A percentile compares a stretch with the other conserved stretches of the same genome.
phyloP scores from a whole-genome alignment of 1,140 invertebrate species.

The Saccostrea echinata region DNA sequence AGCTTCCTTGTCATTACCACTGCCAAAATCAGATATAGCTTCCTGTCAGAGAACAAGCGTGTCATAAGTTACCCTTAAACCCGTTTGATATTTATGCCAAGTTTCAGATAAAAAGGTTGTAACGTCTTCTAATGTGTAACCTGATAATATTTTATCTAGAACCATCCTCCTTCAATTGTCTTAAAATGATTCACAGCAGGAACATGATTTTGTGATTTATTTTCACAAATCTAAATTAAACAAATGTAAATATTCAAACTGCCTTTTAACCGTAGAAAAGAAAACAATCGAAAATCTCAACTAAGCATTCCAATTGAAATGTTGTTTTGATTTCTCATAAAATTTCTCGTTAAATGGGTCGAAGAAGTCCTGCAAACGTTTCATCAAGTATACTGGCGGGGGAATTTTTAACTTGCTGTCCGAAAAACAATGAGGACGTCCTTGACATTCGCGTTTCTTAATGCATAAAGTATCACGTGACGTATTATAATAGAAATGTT shows the following conservation, averaged over 20 bases:
- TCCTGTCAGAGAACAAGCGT: too few species aligned
- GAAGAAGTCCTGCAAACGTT: neutral
- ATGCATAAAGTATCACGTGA: neutral
- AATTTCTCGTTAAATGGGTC: conserved; percentile 11
- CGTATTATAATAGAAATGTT: conserved; percentile 11
- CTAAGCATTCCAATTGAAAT: neutral
- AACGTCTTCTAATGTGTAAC: too few species aligned
- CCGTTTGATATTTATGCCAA: too few species aligned
- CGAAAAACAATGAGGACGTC: neutral
- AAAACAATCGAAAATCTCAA: neutral
- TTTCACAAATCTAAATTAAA: neutral
- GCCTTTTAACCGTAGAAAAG: neutral
- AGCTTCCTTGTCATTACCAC: too few species aligned
- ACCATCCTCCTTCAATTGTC: neutral
- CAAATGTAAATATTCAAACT: neutral
- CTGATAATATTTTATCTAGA: neutral
- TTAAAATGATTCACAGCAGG: neutral
- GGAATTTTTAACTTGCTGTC: neutral
- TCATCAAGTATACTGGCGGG: neutral
- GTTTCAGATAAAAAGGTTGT: too few species aligned
- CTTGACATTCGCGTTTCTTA: conserved; percentile 9
- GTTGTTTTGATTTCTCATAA: neutral
- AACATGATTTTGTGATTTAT: neutral
- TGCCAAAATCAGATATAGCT: neutral
- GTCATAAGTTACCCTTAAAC: too few species aligned